Evolutionary conservation across 2,113 vertebrate genomes (phyloP), one percentile per base, ranked within the genome.

Genomic region (Hyaena hyaena): DNA sequence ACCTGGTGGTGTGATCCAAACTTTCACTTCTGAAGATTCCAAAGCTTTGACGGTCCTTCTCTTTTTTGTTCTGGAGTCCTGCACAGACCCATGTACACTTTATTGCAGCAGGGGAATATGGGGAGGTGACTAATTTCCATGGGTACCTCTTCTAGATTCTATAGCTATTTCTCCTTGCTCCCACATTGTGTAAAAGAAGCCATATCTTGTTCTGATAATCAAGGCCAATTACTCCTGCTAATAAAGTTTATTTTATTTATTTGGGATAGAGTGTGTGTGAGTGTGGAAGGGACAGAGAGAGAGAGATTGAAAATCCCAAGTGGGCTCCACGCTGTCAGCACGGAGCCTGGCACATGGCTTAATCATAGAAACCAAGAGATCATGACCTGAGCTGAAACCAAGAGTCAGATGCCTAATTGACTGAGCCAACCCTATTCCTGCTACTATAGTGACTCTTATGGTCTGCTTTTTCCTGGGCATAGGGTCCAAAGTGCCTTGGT

Each of bases 71-170:
- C 61, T 73, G 48, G 11, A n/a, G 16, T 43, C 10, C 1, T 76
- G 1, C 5, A 43, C 19, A 9, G 83, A 19, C 26, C 23, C 8
- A 10, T 33, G 31, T 80, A 33, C 8, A 14, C 33, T 24, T 69
- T 4, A n/a, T 11, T n/a, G 11, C 19, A 4, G 7, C 6, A 35
- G 4, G 9, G 12, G 3, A 35, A 9, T 39, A 5, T 11, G 9
- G 61, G 24, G 10, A 53, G 7, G 17, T 45, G 0, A 2, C 35
- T 53, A 43, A 35, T 4, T 24, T 61, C 9, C 35, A 39, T 11
- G 33, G 61, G 4, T 66, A 7, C 48, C 23, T 73, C 35, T 71
- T 17, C 17, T 53, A 19, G 21, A 4, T 31, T 73, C 23, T 12
- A 33, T 14, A 77, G n/a, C 1, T 82, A 3, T 89, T 80, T 92